phyloP scores from a whole-genome alignment of 2,888 invertebrate genomes.

The Cantharis rufa region DNA sequence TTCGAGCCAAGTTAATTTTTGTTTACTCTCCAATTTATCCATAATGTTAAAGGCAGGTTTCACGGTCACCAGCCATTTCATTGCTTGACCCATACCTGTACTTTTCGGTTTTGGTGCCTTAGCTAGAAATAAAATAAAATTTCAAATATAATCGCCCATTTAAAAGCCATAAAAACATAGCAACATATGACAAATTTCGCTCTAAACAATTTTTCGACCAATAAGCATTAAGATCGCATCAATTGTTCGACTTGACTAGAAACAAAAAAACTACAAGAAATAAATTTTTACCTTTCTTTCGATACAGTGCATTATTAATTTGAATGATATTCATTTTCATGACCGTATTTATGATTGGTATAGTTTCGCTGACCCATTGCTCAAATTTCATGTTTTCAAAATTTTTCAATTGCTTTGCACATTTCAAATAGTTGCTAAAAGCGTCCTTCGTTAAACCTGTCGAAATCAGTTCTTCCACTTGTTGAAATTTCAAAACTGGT shows the following conservation, averaged over 20 bases:
- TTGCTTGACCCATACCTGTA: conserved; percentile 10
- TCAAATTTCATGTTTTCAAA: conserved; percentile 76
- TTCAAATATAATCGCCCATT: too few relatives aligned
- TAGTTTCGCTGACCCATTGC: conserved; percentile 70
- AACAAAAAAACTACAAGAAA: too few relatives aligned
- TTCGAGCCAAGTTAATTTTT: conserved; percentile 67
- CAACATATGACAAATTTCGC: too few relatives aligned
- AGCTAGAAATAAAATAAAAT: conserved; percentile 15
- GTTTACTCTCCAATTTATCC: conserved; percentile 44
- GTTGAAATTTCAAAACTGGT: conserved; percentile 78
- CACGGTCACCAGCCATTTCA: conserved; percentile 32
- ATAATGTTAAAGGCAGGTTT: conserved; percentile 39
- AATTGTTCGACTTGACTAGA: too few relatives aligned
- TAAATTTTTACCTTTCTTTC: conserved; percentile 12
- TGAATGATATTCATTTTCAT: conserved; percentile 72
- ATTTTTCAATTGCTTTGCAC: conserved; percentile 74
- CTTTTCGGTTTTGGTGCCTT: conserved; percentile 22
- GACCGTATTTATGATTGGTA: conserved; percentile 66
- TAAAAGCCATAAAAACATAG: neutral
- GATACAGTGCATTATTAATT: conserved; percentile 46
- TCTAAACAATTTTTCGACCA: too few relatives aligned
- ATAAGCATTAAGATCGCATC: too few relatives aligned
- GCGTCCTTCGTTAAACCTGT: conserved; percentile 76
- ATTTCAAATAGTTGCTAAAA: conserved; percentile 75
- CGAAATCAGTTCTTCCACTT: conserved; percentile 73